phyloP scores from a whole-genome alignment of 2,797 vertebrate genomes.

The Thripadectes ignobilis region DNA sequence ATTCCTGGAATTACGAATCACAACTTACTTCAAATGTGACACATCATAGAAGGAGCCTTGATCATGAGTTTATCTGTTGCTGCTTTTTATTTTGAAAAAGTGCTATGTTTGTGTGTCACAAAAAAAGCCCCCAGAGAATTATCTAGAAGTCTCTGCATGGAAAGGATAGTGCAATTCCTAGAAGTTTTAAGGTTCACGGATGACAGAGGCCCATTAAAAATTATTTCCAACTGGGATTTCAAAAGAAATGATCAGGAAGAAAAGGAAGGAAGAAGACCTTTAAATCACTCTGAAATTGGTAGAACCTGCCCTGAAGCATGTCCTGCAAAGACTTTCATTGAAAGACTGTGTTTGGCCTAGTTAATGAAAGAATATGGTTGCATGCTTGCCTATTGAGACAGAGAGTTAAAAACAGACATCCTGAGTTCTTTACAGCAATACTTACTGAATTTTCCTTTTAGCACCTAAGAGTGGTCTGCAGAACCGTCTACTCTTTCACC shows the following conservation, averaged over 20 bases:
- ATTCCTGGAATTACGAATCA: neutral
- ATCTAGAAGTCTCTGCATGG: neutral
- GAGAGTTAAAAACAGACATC: neutral
- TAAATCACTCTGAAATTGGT: neutral
- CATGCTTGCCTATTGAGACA: neutral
- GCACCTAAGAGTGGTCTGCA: slow-evolving; percentile 89
- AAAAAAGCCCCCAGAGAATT: neutral
- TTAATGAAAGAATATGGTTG: neutral
- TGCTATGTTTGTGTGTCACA: neutral
- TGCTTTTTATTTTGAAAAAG: neutral
- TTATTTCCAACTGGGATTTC: neutral
- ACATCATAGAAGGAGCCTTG: neutral
- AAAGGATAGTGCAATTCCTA: neutral
- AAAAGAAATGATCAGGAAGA: neutral
- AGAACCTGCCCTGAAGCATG: neutral
- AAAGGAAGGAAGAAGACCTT: neutral
- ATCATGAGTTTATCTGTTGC: neutral
- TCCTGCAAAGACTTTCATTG: neutral
- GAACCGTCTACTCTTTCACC: slow-evolving; percentile 94
- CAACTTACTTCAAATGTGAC: neutral
- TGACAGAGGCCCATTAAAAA: neutral
- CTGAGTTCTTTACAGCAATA: neutral
- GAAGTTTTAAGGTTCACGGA: neutral
- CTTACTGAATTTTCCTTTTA: slow-evolving; percentile 67
- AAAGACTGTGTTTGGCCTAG: neutral